Conservation (phyloP, 2,113 vertebrate species). For the Corythornis madagascariensis region DNA sequence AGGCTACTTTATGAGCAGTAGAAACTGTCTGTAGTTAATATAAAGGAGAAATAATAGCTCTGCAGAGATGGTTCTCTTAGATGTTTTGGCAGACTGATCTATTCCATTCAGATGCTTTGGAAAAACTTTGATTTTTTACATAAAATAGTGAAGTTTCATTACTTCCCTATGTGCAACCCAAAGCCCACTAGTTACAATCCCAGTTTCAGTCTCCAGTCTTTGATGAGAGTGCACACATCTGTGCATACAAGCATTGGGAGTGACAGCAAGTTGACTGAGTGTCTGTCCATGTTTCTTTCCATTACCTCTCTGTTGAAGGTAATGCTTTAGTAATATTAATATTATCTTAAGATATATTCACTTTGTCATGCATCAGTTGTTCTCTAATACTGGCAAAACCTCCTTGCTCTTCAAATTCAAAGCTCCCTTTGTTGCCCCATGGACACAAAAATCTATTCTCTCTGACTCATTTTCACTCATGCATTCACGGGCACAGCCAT, state of each 20-base stretch:
- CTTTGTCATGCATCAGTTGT: background rate
- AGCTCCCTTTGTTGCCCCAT: background rate
- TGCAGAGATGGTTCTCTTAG: slow-evolving; percentile 17
- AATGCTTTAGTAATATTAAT: background rate
- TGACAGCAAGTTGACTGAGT: background rate
- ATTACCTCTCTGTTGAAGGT: background rate
- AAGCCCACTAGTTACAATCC: background rate
- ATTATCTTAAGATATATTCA: background rate
- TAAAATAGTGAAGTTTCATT: slow-evolving; percentile 5
- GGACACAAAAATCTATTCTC: background rate
- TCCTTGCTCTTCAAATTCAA: background rate
- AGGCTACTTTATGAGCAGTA: background rate
- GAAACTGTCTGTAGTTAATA: slow-evolving; percentile 16
- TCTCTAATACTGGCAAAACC: background rate
- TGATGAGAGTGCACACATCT: background rate
- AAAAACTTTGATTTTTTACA: slow-evolving; percentile 11
- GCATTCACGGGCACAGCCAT: background rate
- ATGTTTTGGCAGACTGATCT: slow-evolving; percentile 1
- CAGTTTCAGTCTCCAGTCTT: background rate
- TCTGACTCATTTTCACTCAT: background rate
- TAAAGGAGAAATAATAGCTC: slow-evolving; percentile 51
- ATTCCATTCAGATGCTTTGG: background rate
- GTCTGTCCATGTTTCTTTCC: background rate
- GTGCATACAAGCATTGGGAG: background rate
- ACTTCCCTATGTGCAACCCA: background rate